Conservation (phyloP, 2,113 vertebrate species). For the Chaetura pelagica region DNA sequence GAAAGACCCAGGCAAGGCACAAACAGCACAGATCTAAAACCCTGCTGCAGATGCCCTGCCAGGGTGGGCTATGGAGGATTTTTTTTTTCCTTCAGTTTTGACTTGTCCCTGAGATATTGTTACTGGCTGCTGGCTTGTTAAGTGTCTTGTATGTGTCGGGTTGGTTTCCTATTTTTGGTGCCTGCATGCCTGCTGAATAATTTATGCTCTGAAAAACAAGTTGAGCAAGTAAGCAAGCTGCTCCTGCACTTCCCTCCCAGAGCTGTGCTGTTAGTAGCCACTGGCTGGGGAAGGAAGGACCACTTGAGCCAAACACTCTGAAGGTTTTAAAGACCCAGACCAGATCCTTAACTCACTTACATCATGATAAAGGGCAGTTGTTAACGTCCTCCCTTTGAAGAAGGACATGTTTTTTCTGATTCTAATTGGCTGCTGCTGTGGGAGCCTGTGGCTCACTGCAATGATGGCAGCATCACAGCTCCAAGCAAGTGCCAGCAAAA, state of each 20-base stretch:
- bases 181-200: not conserved
- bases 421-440: conserved; percentile 16
- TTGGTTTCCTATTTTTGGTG: not conserved
- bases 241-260: not conserved
- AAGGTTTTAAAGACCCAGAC: conserved; percentile 27
- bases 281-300: not conserved
- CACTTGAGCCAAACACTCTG: not conserved
- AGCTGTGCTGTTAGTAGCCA: not conserved
- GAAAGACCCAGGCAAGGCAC: not conserved
- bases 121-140: not conserved
- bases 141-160: not conserved
- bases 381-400: conserved; percentile 32
- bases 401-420: conserved; percentile 15
- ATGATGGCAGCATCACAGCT: conserved; percentile 24
- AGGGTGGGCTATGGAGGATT: not conserved
- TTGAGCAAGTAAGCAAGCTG: not conserved
- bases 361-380: conserved; percentile 36
- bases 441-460: not conserved
- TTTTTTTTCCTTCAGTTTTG: not conserved
- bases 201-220: conserved; percentile 8
- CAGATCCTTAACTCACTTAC: conserved; percentile 42
- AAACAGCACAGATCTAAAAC: not conserved
- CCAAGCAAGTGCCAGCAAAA: not conserved
- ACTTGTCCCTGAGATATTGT: not conserved
- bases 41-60: not conserved